phyloP scores from a whole-genome alignment of 2,113 vertebrate species.

The Azemiops feae region DNA sequence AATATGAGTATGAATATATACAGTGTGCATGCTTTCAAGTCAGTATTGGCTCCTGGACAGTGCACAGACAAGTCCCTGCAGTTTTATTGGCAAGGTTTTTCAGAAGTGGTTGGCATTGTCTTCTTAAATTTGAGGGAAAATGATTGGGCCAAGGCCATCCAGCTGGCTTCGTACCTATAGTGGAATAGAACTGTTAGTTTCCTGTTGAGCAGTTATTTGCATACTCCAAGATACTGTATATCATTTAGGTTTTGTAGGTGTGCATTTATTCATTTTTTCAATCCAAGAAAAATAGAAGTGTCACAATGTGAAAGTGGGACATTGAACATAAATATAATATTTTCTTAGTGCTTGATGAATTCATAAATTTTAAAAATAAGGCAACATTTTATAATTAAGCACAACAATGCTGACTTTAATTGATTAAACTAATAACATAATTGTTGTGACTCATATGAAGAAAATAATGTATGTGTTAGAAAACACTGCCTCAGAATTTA shows the following conservation, averaged over 20 bases:
- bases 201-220: not conserved
- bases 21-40: not conserved
- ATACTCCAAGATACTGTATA: not conserved
- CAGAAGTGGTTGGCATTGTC: not conserved
- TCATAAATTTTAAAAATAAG: not conserved
- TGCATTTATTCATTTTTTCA: conserved; percentile 19
- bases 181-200: not conserved
- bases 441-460: not conserved
- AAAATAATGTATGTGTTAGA: not conserved
- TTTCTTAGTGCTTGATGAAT: not conserved
- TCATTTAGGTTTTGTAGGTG: not conserved
- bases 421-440: not conserved
- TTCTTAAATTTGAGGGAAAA: not conserved
- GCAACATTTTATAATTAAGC: not conserved
- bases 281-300: fast-evolving
- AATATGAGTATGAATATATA: not conserved
- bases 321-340: not conserved
- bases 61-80: not conserved
- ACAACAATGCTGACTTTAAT: not conserved
- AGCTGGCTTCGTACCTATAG: not conserved
- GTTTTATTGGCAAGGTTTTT: not conserved
- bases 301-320: not conserved
- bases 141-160: not conserved
- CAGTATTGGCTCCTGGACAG: not conserved
- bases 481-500: not conserved